Base-by-base conservation (phyloP, 2,797 vertebrate genomes). In the Ceyx erithaca region DNA sequence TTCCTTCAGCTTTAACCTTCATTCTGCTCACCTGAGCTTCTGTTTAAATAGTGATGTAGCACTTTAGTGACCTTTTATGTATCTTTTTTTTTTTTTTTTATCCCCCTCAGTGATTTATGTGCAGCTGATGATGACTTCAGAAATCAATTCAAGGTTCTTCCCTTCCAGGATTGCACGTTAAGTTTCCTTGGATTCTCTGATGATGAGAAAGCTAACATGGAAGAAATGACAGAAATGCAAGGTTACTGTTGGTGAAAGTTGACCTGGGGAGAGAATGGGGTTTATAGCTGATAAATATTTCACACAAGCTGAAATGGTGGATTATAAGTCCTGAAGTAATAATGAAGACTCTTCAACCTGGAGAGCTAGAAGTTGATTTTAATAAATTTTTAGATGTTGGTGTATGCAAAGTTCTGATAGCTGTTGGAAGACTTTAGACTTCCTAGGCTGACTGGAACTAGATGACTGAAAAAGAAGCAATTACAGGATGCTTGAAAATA, bases 181-280 rank as follows among this genome's bases (percentile, higher is more conserved):
- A 99, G 99, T 97, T 99, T 99, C 96, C 89, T 99, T 95, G 99
- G 99, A 43, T 99, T 99, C 96, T 99, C 99, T 37, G 98, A 99
- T 61, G 99, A 99, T 91, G 99, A 99, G 23, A 98, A 98, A 97
- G 96, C 96, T 68, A 99, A 98, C 96, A 99, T 99, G 99, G 98
- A 99, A 97, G 99, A 99, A 97, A 98, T 99, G 97, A 99, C 99
- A 58, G 97, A 98, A 92, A 99, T 99, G 98, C 99, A 99, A 80
- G 99, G 99, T 99, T 37, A 26, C 51, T 79, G 28, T 84, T 86
- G 58, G 46, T 81, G 25, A 72, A 62, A 64, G 35, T 43, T 82
- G n/a, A 45, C 35, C 10, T 37, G 3, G 70, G 40, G 62, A 55
- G 77, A 14, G 52, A 82, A 40, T 46, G 52, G 58, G 18, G 8